Percentiles rank a stretch among this genome's conserved stretches.
Conservation (phyloP, 2,888 invertebrate genomes). For the Amaurobius ferox region DNA sequence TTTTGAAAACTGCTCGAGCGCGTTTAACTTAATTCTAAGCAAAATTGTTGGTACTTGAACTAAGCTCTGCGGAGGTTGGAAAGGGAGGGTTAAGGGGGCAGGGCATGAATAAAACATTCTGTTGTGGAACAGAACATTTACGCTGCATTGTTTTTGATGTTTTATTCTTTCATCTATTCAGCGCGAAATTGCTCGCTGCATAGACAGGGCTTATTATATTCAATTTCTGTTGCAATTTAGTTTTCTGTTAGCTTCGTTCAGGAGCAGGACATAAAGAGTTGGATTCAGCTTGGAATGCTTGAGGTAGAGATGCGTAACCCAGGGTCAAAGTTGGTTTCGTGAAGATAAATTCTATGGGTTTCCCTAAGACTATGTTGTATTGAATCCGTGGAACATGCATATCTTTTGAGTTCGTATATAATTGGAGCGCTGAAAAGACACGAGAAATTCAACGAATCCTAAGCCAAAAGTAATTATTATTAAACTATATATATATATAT, state of each 20-base stretch:
- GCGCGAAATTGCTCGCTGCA: not conserved
- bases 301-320: not conserved
- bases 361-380: no score
- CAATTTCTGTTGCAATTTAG: not conserved
- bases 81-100: not conserved
- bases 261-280: not conserved
- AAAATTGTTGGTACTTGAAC: slow-evolving; percentile 4
- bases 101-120: slow-evolving; percentile 9
- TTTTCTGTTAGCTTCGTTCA: not conserved
- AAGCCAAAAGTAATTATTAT: no score
- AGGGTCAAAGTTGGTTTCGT: not conserved
- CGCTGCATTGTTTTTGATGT: not conserved
- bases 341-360: no score
- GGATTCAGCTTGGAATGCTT: not conserved
- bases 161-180: not conserved
- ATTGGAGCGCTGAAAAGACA: no score
- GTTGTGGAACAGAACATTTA: not conserved
- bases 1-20: slow-evolving; percentile 3
- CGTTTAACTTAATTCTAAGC: slow-evolving; percentile 14
- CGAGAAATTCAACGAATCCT: no score
- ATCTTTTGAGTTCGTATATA: no score
- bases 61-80: not conserved
- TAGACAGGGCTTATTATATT: slow-evolving; percentile 12
- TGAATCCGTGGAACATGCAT: no score
- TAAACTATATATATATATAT: no score